Evolutionary conservation across 1,140 invertebrate species (phyloP), one percentile per base, ranked within the genome.

Genomic region (Lasioglossum albipes): DNA sequence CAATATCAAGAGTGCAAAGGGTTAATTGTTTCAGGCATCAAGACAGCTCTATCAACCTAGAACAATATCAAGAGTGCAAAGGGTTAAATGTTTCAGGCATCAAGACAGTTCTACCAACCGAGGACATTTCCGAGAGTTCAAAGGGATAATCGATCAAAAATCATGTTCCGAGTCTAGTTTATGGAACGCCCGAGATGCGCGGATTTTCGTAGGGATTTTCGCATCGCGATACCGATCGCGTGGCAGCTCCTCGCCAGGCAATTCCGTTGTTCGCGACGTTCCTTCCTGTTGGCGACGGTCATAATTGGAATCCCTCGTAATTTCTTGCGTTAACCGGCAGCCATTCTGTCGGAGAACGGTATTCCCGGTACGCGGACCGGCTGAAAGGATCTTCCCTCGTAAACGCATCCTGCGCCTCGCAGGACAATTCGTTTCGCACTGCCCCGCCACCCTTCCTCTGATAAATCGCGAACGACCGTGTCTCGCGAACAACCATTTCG

Each of bases 391-490:
- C 42, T 54, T 52, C 52, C 45, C 41, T 77, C 27, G 76, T 45
- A 71, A 77, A 71, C 59, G 79, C 68, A 54, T 68, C n/a, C 45
- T 54, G 74, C 64, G 59, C 54, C 61, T 77, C 36, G 22, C 49
- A 31, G 16, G 57, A 12, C 9, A 77, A 77, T 81, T 81, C 59
- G 54, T 77, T 76, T 66, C 68, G 6, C 27, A 20, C 22, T 0
- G 20, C 7, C 20, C 41, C 57, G 0, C 57, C n/a, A 12, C n/a
- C 7, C 20, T 59, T n/a, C 57, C 22, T 41, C 64, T 75, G 68
- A 75, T 75, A 71, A 71, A 78, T 78, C 75, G 75, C 31, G 52
- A 27, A 69, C 27, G 65, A 22, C 31, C 79, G 45, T 20, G 41
- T 31, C n/a, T 76, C 75, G 57, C 20, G 72, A 64, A 22, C 72